These are phyloP conservation scores for Lucilia cuprina DNA, from an alignment of 1,140 invertebrate species.

Conservation along the genomic window DNA sequence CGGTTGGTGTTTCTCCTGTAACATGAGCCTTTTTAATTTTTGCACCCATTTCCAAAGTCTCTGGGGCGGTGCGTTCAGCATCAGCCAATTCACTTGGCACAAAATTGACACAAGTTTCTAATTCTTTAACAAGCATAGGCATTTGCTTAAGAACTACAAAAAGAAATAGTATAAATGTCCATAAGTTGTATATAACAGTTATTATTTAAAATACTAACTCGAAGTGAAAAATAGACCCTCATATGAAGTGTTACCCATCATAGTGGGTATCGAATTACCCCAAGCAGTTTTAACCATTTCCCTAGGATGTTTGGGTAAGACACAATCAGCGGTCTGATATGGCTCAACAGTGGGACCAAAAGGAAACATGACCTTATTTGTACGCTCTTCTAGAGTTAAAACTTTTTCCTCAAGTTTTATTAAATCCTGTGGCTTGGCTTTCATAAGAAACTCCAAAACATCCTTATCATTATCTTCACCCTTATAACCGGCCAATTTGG, in stretches of 20 bases:
- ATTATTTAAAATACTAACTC: constrained; percentile 37
- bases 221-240: constrained; percentile 59
- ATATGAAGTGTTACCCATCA: constrained; percentile 60
- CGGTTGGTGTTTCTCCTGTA: constrained; percentile 45
- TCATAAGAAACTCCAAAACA: constrained; percentile 50
- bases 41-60: constrained; percentile 41
- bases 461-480: constrained; percentile 54
- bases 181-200: background rate
- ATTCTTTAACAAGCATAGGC: constrained; percentile 41
- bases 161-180: background rate
- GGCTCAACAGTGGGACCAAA: constrained; percentile 61
- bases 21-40: constrained; percentile 49
- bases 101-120: constrained; percentile 48
- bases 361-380: constrained; percentile 48
- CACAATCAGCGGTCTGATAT: constrained; percentile 49
- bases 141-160: constrained; percentile 47
- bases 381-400: constrained; percentile 47
- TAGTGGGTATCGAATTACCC: constrained; percentile 61
- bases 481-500: constrained; percentile 53
- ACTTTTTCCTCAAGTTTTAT: constrained; percentile 59
- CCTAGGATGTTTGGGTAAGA: constrained; percentile 55
- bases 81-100: constrained; percentile 49
- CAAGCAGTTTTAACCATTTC: constrained; percentile 57
- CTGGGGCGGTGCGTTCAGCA: constrained; percentile 37
- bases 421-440: constrained; percentile 65